Evolutionary conservation across 1,140 invertebrate species (phyloP).

Genomic region (Drosophila cardini): DNA sequence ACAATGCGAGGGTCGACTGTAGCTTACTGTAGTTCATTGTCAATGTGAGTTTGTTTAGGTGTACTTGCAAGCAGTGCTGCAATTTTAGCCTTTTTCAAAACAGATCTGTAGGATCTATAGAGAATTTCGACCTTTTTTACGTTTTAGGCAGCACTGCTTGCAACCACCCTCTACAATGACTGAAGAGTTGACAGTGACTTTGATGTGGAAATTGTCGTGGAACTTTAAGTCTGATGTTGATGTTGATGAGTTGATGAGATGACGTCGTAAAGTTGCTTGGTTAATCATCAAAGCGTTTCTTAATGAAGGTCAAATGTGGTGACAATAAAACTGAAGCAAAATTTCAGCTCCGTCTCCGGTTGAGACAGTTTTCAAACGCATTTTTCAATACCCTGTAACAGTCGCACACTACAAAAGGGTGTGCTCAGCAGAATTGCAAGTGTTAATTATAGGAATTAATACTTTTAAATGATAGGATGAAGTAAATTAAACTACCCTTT

Average conservation of each 20-base stretch:
- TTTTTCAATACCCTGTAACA: constrained; percentile 3
- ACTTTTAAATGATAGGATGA: too few relatives aligned
- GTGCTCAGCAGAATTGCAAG: too few relatives aligned
- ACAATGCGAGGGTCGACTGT: constrained; percentile 32
- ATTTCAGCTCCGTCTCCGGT: constrained; percentile 1
- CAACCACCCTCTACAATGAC: constrained; percentile 6
- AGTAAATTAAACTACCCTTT: too few relatives aligned
- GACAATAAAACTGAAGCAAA: constrained; percentile 43
- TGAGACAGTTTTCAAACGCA: constrained; percentile 8
- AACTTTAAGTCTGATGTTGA: not conserved
- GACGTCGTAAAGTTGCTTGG: constrained; percentile 31
- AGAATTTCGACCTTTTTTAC: too few relatives aligned
- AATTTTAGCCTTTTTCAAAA: too few relatives aligned
- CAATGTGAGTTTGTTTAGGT: constrained; percentile 9
- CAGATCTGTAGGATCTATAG: too few relatives aligned
- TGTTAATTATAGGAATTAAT: too few relatives aligned
- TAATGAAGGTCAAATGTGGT: constrained; percentile 67
- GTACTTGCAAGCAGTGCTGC: too few relatives aligned
- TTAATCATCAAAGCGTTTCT: constrained; percentile 53
- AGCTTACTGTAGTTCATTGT: constrained; percentile 35
- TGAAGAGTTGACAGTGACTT: constrained; percentile 28
- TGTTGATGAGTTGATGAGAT: constrained; percentile 18
- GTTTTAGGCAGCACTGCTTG: constrained; percentile 2
- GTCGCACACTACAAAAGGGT: too few relatives aligned
- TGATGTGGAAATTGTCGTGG: not conserved